Evolutionary conservation across 2,888 invertebrate genomes (phyloP).

Genomic region (Phengaris alcon): DNA sequence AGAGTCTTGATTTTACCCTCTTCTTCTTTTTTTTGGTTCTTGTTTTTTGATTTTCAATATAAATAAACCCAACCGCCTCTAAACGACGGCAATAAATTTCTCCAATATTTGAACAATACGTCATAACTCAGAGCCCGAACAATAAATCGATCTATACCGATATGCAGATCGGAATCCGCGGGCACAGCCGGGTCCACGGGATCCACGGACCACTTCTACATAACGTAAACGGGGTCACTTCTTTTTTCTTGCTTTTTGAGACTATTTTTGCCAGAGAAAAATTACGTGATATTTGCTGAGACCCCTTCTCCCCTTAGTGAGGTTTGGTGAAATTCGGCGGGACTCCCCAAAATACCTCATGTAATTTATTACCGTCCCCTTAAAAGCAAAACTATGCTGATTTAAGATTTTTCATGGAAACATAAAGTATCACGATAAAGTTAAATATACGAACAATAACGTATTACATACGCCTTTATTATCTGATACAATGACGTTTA

Average conservation of each 20-base stretch:
- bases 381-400: not conserved
- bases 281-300: too few relatives aligned
- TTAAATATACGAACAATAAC: constrained; percentile 4
- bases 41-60: not conserved
- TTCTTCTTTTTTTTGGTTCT: too few relatives aligned
- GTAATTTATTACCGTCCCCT: too few relatives aligned
- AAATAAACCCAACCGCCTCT: constrained; percentile 4
- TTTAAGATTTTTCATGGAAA: constrained; percentile 5
- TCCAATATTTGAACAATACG: constrained; percentile 19
- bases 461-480: not conserved
- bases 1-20: too few relatives aligned
- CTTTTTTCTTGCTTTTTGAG: too few relatives aligned
- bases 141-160: constrained; percentile 36
- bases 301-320: too few relatives aligned
- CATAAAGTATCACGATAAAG: not conserved
- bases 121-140: constrained; percentile 12
- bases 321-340: too few relatives aligned
- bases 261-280: too few relatives aligned
- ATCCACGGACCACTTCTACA: not conserved
- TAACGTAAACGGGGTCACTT: constrained; percentile 2
- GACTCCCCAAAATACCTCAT: too few relatives aligned
- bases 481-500: constrained; percentile 1
- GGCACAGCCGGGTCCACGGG: constrained; percentile 23
- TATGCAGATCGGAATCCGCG: constrained; percentile 38
- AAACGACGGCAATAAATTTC: constrained; percentile 8